These are phyloP conservation scores for Sceloporus tristichus DNA, from an alignment of 2,113 vertebrate genomes.

Conservation along the genomic window DNA sequence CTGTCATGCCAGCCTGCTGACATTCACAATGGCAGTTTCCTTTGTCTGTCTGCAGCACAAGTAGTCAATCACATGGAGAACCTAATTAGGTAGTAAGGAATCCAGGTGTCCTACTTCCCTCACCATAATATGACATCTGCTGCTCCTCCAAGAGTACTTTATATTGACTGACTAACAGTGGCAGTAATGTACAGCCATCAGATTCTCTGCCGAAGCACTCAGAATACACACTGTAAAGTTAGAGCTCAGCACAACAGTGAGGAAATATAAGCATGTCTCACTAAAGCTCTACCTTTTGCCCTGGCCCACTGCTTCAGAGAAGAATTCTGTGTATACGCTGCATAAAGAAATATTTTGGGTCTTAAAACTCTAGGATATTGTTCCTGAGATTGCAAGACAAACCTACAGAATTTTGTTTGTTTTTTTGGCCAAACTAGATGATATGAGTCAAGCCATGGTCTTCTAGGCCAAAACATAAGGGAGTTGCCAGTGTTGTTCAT, in stretches of 20 bases:
- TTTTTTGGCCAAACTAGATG: not conserved
- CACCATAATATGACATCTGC: constrained; percentile 75
- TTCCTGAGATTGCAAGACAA: not conserved
- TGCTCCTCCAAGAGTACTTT: constrained; percentile 71
- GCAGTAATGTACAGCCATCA: constrained; percentile 70
- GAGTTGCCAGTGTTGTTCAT: not conserved
- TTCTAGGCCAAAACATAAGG: constrained; percentile 3
- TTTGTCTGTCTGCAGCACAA: constrained; percentile 71
- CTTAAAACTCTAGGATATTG: not conserved
- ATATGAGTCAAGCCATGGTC: not conserved
- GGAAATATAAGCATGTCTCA: not conserved
- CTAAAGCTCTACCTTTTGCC: not conserved
- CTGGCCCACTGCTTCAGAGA: not conserved
- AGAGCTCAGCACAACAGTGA: fast-evolving
- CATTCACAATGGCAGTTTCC: constrained; percentile 64
- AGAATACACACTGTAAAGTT: constrained; percentile 25
- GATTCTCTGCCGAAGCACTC: constrained; percentile 30
- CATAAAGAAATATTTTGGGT: not conserved
- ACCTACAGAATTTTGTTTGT: not conserved
- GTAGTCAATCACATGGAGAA: constrained; percentile 77
- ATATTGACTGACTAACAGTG: constrained; percentile 74
- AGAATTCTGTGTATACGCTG: not conserved
- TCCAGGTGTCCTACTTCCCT: constrained; percentile 75
- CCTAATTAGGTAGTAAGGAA: constrained; percentile 77
- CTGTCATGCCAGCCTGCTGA: constrained; percentile 67